A percentile compares a stretch with the other conserved stretches of the same genome.
Conservation (phyloP, 1,140 invertebrate species). For the Sweltsa coloradensis region DNA sequence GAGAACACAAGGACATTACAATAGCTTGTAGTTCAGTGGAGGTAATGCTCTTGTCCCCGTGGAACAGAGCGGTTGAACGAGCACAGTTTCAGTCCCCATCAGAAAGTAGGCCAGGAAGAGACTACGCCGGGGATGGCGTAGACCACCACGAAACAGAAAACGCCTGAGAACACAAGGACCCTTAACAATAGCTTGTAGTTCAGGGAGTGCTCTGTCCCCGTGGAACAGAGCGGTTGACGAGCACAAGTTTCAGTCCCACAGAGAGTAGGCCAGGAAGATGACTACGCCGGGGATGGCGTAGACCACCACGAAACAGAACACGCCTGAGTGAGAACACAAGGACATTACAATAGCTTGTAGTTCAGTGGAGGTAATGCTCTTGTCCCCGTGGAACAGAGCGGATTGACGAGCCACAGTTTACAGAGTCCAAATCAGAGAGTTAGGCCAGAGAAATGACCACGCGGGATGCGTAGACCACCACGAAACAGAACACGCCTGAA, state of each 20-base stretch:
- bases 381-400: slow-evolving; percentile 41
- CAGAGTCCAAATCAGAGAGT: slow-evolving; percentile 57
- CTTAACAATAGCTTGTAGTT: too few relatives aligned
- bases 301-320: slow-evolving; percentile 53
- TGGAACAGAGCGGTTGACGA: too few relatives aligned
- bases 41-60: too few relatives aligned
- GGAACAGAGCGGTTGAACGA: slow-evolving; percentile 46
- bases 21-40: too few relatives aligned
- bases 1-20: too few relatives aligned
- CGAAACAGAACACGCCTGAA: slow-evolving; percentile 54
- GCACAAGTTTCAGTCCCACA: slow-evolving; percentile 56
- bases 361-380: slow-evolving; percentile 44
- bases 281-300: slow-evolving; percentile 62
- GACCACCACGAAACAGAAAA: slow-evolving; percentile 53
- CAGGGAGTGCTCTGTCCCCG: too few relatives aligned
- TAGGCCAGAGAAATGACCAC: slow-evolving; percentile 54
- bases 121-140: slow-evolving; percentile 62
- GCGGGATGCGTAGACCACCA: slow-evolving; percentile 60
- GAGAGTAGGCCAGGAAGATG: slow-evolving; percentile 51
- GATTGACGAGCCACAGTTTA: slow-evolving; percentile 51
- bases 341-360: too few relatives aligned
- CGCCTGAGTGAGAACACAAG: too few relatives aligned
- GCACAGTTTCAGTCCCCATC: slow-evolving; percentile 57
- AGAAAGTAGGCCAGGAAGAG: slow-evolving; percentile 51
- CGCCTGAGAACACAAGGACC: too few relatives aligned